These are phyloP conservation scores for Julus scanicus DNA, from an alignment of 2,888 invertebrate genomes.

Conservation along the genomic window DNA sequence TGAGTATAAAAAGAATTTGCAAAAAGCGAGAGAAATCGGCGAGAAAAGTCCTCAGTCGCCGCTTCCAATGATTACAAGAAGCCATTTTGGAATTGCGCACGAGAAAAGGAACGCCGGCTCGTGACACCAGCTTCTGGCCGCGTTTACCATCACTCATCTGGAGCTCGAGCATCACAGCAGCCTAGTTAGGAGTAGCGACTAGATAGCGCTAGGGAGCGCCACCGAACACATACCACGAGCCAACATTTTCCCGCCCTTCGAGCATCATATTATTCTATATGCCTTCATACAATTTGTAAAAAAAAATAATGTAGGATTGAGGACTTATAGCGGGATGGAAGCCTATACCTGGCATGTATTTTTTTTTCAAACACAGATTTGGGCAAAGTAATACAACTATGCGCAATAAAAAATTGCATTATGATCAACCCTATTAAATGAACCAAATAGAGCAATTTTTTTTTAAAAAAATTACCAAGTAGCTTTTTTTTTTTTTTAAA, in stretches of 20 bases:
- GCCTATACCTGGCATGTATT: no score
- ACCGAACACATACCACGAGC: background rate
- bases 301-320: no score
- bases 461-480: no score
- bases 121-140: background rate
- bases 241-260: background rate
- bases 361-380: no score
- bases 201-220: background rate
- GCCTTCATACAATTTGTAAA: no score
- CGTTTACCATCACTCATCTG: slow-evolving; percentile 29
- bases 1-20: background rate
- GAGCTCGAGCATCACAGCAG: background rate
- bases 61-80: slow-evolving; percentile 8
- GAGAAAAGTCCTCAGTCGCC: slow-evolving; percentile 1
- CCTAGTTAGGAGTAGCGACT: background rate
- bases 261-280: no score
- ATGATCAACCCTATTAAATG: no score
- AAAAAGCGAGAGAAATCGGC: background rate
- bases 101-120: slow-evolving; percentile 8
- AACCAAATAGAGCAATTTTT: no score
- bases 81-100: slow-evolving; percentile 24
- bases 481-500: no score
- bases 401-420: no score
- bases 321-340: no score
- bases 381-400: no score